Conservation (phyloP, 2,797 vertebrate species). For the Anisognathus igniventris region DNA sequence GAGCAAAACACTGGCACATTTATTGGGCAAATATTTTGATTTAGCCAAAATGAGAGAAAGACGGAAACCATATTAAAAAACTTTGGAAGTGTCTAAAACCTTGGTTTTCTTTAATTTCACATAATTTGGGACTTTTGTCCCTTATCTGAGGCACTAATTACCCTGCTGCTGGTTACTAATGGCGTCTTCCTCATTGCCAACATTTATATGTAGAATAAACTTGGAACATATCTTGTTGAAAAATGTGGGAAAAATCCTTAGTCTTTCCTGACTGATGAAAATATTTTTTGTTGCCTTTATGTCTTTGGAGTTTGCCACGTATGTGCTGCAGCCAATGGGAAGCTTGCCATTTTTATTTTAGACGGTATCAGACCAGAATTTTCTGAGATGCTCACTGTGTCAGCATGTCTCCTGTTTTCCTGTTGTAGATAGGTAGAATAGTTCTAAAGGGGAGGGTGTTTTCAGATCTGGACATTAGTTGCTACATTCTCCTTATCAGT, state of each 20-base stretch:
- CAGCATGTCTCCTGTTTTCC: not conserved
- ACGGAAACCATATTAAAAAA: not conserved
- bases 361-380: not conserved
- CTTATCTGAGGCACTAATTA: not conserved
- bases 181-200: not conserved
- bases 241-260: not conserved
- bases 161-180: not conserved
- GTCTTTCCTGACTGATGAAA: not conserved
- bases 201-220: not conserved
- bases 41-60: not conserved
- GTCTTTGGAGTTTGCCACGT: not conserved
- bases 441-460: not conserved
- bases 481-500: not conserved
- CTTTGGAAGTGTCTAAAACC: not conserved
- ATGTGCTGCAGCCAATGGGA: not conserved
- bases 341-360: not conserved
- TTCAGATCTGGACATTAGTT: not conserved
- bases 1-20: not conserved
- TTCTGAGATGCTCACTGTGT: not conserved
- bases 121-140: not conserved
- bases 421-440: not conserved
- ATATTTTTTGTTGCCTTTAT: not conserved
- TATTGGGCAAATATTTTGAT: not conserved
- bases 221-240: not conserved
- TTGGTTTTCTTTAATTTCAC: not conserved